Evolutionary conservation across 2,113 vertebrate genomes (phyloP).

Genomic region (Bufo bufo): DNA sequence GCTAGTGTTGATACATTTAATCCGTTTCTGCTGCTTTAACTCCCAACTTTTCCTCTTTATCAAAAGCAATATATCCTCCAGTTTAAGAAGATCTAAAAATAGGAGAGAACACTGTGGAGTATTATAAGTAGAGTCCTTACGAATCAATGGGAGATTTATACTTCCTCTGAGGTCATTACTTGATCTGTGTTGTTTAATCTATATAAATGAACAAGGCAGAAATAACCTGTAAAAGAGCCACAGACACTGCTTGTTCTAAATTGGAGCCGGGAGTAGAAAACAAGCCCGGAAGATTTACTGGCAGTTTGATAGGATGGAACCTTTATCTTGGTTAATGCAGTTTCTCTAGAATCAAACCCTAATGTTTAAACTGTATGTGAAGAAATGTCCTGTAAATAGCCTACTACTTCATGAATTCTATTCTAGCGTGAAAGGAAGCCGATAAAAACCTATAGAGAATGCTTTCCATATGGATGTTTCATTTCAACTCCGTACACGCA

Average conservation of each 20-base stretch:
- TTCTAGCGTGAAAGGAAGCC: constrained; percentile 40
- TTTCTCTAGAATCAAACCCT: constrained; percentile 47
- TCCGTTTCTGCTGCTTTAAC: constrained; percentile 45
- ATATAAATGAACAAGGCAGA: constrained; percentile 55
- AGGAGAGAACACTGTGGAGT: constrained; percentile 48
- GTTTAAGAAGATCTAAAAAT: constrained; percentile 49
- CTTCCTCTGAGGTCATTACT: constrained; percentile 56
- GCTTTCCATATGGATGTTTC: constrained; percentile 48
- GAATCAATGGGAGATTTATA: constrained; percentile 57
- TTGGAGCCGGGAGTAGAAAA: constrained; percentile 30
- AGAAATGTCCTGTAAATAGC: constrained; percentile 55
- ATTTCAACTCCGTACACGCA: constrained; percentile 33
- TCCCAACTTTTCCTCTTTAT: constrained; percentile 52
- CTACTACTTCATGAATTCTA: constrained; percentile 51
- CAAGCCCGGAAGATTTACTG: constrained; percentile 50
- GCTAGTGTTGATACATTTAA: constrained; percentile 53
- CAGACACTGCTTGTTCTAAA: constrained; percentile 56
- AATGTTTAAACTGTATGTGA: constrained; percentile 55
- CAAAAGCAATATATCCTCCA: constrained; percentile 57
- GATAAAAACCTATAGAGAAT: constrained; percentile 48
- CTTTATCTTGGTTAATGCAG: constrained; percentile 57
- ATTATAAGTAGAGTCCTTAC: constrained; percentile 52
- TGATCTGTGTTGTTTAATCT: constrained; percentile 58
- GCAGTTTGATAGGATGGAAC: constrained; percentile 49
- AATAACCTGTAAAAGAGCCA: constrained; percentile 54